Base-by-base conservation (phyloP, 2,797 vertebrate genomes). In the Sebastes cheni region DNA sequence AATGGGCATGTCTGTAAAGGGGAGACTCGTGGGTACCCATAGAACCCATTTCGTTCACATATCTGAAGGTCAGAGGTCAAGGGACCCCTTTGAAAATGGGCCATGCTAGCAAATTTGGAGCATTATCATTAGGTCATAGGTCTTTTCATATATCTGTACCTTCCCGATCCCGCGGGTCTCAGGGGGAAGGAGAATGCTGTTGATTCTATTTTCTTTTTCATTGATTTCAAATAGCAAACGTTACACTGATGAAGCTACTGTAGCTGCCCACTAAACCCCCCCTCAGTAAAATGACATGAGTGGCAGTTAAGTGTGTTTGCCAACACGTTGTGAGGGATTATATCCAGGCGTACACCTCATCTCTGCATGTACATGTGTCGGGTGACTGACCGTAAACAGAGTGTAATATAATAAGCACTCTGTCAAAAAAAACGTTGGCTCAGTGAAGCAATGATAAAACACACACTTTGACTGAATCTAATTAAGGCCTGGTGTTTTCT, bases 401-500 rank as follows among this genome's bases (percentile, higher is more conserved):
- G 29, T 34, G 55, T 62, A 46, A 75, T 70, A 56, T 78, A 87
- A 86, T 76, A 72, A 74, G 56, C 62, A 7, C 55, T 5, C 23
- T 52, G 76, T 29, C 5, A n/a, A 29, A 80, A 71, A 46, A 71
- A 16, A 27, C 5, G 32, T 16, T 4, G n/a, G 18, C 64, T 61
- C 68, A 65, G 42, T 25, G 62, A 72, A 30, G 71, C 30, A 14
- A 36, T 23, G 32, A 69, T 59, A 58, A 77, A 79, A 83, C 61
- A 80, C 69, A 61, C 69, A 67, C 42, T 69, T 23, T 73, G 67
- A 77, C 52, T 66, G 39, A 75, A 68, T 79, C 68, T 71, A 72
- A 72, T 85, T 61, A 73, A 79, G 13, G 32, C 25, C 58, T 34
- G 6, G 4, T 76, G 76, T 75, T 87, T 73, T 60, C 71, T 64